Conservation (phyloP, 2,113 vertebrate species). For the Helogale parvula region DNA sequence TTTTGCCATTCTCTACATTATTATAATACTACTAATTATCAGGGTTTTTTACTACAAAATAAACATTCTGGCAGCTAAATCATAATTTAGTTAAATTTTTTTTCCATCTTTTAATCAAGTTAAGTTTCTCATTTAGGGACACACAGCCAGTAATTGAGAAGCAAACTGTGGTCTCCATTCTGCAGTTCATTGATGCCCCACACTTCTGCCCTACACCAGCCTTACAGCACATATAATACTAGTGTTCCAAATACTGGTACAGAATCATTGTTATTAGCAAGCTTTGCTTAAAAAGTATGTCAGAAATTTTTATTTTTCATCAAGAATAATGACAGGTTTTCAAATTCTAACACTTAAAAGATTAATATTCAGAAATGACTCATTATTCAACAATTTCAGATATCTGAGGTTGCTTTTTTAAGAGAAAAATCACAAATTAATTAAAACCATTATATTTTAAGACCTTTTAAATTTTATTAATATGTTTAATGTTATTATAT, state of each 20-base stretch:
- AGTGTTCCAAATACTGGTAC: accelerated
- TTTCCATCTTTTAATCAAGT: slow-evolving; percentile 12
- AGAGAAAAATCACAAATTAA: neutral
- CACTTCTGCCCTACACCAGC: too few species aligned
- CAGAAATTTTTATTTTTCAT: neutral
- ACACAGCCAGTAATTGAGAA: neutral
- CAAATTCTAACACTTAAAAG: neutral
- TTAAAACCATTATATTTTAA: neutral
- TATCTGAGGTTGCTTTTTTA: slow-evolving; percentile 8
- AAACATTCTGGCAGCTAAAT: neutral
- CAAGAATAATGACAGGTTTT: neutral
- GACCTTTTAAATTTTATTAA: neutral
- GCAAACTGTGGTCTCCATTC: neutral
- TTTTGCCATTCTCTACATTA: neutral
- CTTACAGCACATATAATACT: neutral
- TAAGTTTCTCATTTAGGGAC: neutral
- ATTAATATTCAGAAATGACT: slow-evolving; percentile 32
- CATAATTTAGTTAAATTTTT: neutral
- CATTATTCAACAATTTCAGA: neutral
- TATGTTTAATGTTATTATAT: neutral
- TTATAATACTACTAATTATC: neutral
- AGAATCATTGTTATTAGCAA: neutral
- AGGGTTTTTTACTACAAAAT: neutral
- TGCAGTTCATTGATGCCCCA: neutral
- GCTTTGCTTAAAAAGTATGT: neutral